These are phyloP conservation scores for Leontopithecus rosalia DNA, from an alignment of 2,797 vertebrate species.

Conservation along the genomic window DNA sequence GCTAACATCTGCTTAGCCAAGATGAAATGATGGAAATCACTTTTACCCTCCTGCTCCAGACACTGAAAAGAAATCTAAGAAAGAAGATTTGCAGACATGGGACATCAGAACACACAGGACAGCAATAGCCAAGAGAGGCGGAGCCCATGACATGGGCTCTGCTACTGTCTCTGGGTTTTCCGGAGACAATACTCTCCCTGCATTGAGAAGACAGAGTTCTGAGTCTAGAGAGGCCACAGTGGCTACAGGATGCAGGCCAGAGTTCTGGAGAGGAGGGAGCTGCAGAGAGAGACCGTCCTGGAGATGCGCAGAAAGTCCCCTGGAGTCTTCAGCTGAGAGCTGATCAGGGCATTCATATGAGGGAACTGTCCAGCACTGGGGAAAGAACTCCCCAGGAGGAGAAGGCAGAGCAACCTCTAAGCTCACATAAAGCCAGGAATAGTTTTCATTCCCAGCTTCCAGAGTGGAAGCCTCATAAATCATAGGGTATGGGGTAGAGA, in stretches of 20 bases:
- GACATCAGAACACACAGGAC: neutral
- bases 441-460: neutral
- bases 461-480: neutral
- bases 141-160: fast-evolving
- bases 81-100: neutral
- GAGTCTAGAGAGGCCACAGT: neutral
- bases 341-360: neutral
- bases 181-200: no score
- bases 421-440: neutral
- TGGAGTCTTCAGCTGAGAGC: neutral
- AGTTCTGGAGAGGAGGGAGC: neutral
- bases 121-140: neutral
- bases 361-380: neutral
- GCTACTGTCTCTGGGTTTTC: neutral
- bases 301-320: neutral
- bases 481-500: neutral
- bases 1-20: neutral
- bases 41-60: neutral
- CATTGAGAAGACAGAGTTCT: neutral
- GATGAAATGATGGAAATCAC: neutral
- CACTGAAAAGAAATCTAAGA: neutral
- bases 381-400: neutral
- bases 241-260: no score
- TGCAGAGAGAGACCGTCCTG: neutral
- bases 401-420: neutral